Evolutionary conservation across 2,797 vertebrate species (phyloP).

Genomic region (Gouania willdenowi): DNA sequence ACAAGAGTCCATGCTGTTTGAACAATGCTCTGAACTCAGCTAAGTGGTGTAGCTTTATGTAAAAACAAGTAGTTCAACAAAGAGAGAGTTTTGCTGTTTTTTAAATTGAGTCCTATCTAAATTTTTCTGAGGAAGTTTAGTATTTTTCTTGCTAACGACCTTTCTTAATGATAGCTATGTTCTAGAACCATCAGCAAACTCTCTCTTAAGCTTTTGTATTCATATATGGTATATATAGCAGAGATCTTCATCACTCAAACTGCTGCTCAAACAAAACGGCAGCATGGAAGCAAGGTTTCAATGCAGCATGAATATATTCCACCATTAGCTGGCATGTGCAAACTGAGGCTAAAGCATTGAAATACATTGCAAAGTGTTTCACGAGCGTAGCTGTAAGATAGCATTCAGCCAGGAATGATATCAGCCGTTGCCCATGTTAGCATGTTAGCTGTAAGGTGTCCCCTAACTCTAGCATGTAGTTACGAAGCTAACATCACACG

Average conservation of each 20-base stretch:
- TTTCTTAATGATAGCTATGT: too few relatives aligned
- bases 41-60: slow-evolving; percentile 22
- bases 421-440: slow-evolving; percentile 40
- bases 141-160: too few relatives aligned
- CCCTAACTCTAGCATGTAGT: slow-evolving; percentile 64
- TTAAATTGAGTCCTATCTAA: too few relatives aligned
- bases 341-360: slow-evolving; percentile 58
- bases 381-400: slow-evolving; percentile 21
- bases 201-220: slow-evolving; percentile 56
- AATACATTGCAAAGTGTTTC: slow-evolving; percentile 46
- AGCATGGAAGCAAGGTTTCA: slow-evolving; percentile 72
- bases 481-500: slow-evolving; percentile 41
- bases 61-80: slow-evolving; percentile 25
- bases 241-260: slow-evolving; percentile 30
- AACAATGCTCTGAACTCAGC: slow-evolving; percentile 57
- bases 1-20: slow-evolving; percentile 65
- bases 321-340: slow-evolving; percentile 60
- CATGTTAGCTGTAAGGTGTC: slow-evolving; percentile 54
- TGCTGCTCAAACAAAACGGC: slow-evolving; percentile 35
- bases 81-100: slow-evolving; percentile 56
- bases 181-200: slow-evolving; percentile 41
- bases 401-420: slow-evolving; percentile 46
- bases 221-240: too few relatives aligned
- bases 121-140: slow-evolving; percentile 1
- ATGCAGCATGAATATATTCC: slow-evolving; percentile 68